A percentile compares a stretch with the other conserved stretches of the same genome.
phyloP scores from a whole-genome alignment of 2,888 invertebrate genomes.

The Calameuta filiformis region DNA sequence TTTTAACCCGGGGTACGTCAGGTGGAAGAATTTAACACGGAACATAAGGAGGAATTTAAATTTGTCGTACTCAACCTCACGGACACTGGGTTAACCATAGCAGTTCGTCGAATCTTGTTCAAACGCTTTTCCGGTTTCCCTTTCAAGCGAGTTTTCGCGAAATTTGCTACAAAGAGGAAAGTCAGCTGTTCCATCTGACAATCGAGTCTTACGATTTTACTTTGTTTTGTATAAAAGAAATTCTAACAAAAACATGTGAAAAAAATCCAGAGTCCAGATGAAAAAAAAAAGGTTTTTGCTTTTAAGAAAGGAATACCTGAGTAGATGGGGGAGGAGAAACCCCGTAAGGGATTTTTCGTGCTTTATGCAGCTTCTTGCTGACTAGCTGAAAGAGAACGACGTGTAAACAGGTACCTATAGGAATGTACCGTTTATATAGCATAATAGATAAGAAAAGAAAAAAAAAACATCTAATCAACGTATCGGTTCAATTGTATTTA shows the following conservation, averaged over 20 bases:
- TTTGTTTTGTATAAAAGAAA: not conserved
- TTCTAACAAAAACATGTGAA: not conserved
- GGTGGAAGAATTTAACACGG: too few relatives aligned
- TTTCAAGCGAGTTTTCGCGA: too few relatives aligned
- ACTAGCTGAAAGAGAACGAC: not conserved
- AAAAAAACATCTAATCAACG: not conserved
- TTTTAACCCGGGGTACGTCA: not conserved
- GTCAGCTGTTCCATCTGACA: not conserved
- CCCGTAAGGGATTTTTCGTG: not conserved
- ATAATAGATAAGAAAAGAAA: not conserved
- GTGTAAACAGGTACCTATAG: not conserved
- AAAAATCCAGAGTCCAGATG: not conserved
- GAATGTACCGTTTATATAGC: not conserved
- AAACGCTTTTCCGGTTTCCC: too few relatives aligned
- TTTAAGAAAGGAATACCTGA: not conserved
- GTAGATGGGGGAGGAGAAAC: not conserved
- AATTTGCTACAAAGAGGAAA: too few relatives aligned
- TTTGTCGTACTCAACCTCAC: too few relatives aligned
- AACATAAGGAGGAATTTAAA: too few relatives aligned
- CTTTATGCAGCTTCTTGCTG: not conserved
- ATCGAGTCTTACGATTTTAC: not conserved
- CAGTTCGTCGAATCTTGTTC: not conserved
- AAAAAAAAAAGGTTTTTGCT: not conserved
- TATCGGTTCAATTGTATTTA: not conserved
- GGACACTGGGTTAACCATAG: not conserved